phyloP scores from a whole-genome alignment of 2,888 invertebrate species.

The Hybos culiciformis region DNA sequence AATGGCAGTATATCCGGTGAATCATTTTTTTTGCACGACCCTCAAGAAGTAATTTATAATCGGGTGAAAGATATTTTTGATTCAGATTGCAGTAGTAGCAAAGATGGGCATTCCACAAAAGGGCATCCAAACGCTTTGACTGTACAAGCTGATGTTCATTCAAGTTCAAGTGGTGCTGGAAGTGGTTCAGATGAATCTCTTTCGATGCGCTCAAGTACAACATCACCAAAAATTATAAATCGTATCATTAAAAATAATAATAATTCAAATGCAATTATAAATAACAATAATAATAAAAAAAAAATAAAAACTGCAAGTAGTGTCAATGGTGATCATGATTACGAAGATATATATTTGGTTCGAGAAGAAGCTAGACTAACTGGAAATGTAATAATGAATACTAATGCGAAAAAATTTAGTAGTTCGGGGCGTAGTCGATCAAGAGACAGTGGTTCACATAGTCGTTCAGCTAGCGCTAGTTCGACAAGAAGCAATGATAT shows the following conservation, averaged over 20 bases:
- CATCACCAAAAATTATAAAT: conserved; percentile 27
- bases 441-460: conserved; percentile 60
- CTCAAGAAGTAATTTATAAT: conserved; percentile 67
- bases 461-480: conserved; percentile 51
- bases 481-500: conserved; percentile 37
- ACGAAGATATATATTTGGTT: conserved; percentile 68
- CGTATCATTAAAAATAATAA: conserved; percentile 18
- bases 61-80: conserved; percentile 73
- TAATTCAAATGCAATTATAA: conserved; percentile 14
- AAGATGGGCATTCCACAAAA: conserved; percentile 18
- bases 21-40: conserved; percentile 75
- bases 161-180: conserved; percentile 51
- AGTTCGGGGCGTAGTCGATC: conserved; percentile 40
- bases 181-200: conserved; percentile 47
- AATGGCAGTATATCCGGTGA: conserved; percentile 46
- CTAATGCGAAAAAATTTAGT: conserved; percentile 19
- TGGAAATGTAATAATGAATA: conserved; percentile 11
- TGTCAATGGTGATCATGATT: conserved; percentile 46
- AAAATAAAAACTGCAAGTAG: conserved; percentile 10
- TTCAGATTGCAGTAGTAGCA: conserved; percentile 34
- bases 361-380: conserved; percentile 40
- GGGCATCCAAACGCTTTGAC: conserved; percentile 37
- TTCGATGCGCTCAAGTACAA: conserved; percentile 40
- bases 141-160: conserved; percentile 78
- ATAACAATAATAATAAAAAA: conserved; percentile 16